A percentile compares a stretch with the other conserved stretches of the same genome.
Evolutionary conservation across 2,888 invertebrate species (phyloP).

Genomic region (Lasioglossum oenotherae): DNA sequence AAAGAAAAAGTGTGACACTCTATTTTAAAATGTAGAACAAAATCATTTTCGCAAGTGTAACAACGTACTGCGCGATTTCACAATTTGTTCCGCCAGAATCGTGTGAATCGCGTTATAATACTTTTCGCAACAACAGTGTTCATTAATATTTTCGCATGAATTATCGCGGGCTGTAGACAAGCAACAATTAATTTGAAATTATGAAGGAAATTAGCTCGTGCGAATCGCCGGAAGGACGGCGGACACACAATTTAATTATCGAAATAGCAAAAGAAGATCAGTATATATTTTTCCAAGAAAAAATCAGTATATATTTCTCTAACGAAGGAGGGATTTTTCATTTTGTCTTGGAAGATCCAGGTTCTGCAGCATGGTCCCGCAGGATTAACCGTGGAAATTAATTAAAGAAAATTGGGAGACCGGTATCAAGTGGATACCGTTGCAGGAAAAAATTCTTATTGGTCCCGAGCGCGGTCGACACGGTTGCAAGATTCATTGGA

Average conservation of each 20-base stretch:
- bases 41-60: not conserved
- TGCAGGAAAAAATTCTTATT: conserved; percentile 17
- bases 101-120: not conserved
- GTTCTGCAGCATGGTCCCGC: not conserved
- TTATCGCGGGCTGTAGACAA: not conserved
- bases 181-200: not conserved
- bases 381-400: conserved; percentile 6
- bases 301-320: too few relatives aligned
- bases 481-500: not conserved
- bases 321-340: too few relatives aligned
- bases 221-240: too few relatives aligned
- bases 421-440: not conserved
- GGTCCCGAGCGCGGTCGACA: not conserved
- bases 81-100: not conserved
- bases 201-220: not conserved
- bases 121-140: not conserved
- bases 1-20: not conserved
- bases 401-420: conserved; percentile 3
- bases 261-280: too few relatives aligned
- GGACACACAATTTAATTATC: too few relatives aligned
- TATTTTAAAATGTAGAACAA: not conserved
- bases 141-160: not conserved
- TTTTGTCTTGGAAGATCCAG: not conserved
- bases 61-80: not conserved
- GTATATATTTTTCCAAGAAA: too few relatives aligned